Evolutionary conservation across 2,113 vertebrate species (phyloP).

Genomic region (Noturus placidus): DNA sequence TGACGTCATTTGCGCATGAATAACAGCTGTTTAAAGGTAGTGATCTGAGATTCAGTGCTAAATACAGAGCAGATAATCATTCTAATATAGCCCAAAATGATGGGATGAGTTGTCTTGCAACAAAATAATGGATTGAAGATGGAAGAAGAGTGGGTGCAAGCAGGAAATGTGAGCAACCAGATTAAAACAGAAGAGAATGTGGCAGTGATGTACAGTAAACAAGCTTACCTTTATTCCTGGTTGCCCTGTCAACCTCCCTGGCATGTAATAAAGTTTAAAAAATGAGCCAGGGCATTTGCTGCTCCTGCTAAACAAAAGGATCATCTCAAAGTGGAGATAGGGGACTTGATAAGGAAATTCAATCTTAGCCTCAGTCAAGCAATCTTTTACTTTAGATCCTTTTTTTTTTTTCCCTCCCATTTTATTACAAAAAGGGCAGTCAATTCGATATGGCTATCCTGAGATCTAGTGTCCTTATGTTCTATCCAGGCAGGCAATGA

Average conservation of each 20-base stretch:
- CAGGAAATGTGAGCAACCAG: not conserved
- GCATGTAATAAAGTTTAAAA: slow-evolving; percentile 27
- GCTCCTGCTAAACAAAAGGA: slow-evolving; percentile 57
- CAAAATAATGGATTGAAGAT: not conserved
- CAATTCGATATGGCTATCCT: slow-evolving; percentile 60
- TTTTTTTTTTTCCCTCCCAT: slow-evolving; percentile 3
- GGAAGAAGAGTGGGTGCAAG: not conserved
- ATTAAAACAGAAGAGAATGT: not conserved
- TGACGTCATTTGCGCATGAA: not conserved
- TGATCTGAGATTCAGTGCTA: not conserved
- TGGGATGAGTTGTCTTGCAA: not conserved
- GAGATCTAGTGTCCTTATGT: slow-evolving; percentile 58
- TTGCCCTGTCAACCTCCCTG: not conserved
- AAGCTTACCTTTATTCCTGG: slow-evolving; percentile 4
- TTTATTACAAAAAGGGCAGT: slow-evolving; percentile 61
- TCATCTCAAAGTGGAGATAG: slow-evolving; percentile 47
- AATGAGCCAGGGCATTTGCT: slow-evolving; percentile 26
- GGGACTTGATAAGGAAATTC: slow-evolving; percentile 62
- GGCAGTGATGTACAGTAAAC: slow-evolving; percentile 9
- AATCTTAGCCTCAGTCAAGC: slow-evolving; percentile 57
- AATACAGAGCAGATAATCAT: not conserved
- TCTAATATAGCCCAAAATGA: not conserved
- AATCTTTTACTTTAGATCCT: slow-evolving; percentile 49
- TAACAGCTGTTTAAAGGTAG: not conserved
- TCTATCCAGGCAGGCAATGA: slow-evolving; percentile 66